Evolutionary conservation across 2,888 invertebrate genomes (phyloP), one percentile per base, ranked within the genome.

Genomic region (Limnephilus lunatus): DNA sequence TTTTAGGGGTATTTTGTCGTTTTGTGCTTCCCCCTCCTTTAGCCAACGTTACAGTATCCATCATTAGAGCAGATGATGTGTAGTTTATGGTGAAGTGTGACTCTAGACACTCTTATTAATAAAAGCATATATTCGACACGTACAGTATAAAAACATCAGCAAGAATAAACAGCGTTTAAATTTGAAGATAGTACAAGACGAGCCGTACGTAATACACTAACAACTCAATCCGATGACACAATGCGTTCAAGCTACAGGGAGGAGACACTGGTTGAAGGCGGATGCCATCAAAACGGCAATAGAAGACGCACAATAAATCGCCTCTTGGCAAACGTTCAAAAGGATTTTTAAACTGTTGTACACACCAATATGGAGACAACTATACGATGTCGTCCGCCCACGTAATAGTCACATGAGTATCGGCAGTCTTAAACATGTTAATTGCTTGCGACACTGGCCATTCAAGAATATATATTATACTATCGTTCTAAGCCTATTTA

Each of bases 361-460:
- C 35, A 83, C 25, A 35, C 83, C 35, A 9, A 83, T 19, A 14
- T 25, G 83, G 83, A 39, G 83, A 83, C 83, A 35, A 31, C 35
- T 83, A 19, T 83, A 35, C 32, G 82, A 32, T 32, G 83, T 25
- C 35, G 32, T 83, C 83, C 83, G 83, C 83, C 83, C 83, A 83
- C 83, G 83, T 35, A 32, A 39, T 39, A 19, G 35, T 14, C 82
- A 83, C 32, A 0, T 68, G 25, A 68, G 25, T 68, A 68, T 68
- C 25, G 19, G 68, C 68, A 25, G 68, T 68, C 19, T 68, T 68
- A 53, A 53, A 53, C 7, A 53, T 53, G 4, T 53, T 19, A 53
- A 53, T 53, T 15, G 19, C 5, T 53, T 53, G 5, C 53, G 15
- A 53, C 53, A 19, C 53, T 53, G 53, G 53, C 19, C 19, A 19